Conservation (phyloP, 2,888 invertebrate species). For the Plebejus melissa region DNA sequence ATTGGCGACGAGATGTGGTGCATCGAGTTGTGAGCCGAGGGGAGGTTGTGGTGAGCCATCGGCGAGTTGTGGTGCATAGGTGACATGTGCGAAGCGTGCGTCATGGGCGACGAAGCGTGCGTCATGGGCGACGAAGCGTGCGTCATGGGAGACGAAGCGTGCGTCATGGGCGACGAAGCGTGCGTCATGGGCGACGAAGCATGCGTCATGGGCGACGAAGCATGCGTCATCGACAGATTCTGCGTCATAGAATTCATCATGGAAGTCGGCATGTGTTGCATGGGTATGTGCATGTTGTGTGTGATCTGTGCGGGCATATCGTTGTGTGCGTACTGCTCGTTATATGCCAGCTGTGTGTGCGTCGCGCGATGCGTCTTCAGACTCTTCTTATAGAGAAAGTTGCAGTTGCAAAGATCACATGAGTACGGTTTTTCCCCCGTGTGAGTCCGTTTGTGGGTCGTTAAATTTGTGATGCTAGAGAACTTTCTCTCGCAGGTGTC, state of each 20-base stretch:
- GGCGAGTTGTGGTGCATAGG: conserved; percentile 4
- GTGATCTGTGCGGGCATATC: background rate
- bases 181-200: conserved; percentile 12
- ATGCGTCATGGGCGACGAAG: background rate
- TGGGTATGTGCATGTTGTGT: background rate
- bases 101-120: background rate
- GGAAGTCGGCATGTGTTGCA: conserved; percentile 8
- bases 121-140: conserved; percentile 1
- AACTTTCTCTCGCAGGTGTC: conserved; percentile 21
- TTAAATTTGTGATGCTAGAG: conserved; percentile 11
- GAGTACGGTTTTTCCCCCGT: conserved; percentile 21
- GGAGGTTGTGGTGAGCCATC: conserved; percentile 1
- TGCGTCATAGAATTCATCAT: conserved; percentile 6
- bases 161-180: background rate
- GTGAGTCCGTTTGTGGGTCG: conserved; percentile 22
- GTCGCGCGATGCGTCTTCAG: conserved; percentile 23
- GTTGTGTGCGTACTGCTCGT: background rate
- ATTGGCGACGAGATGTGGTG: background rate
- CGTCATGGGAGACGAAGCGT: background rate
- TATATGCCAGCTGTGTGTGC: conserved; percentile 3
- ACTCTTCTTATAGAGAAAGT: conserved; percentile 24
- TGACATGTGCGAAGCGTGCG: background rate
- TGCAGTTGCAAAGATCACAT: conserved; percentile 24
- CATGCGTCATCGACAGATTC: background rate
- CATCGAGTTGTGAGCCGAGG: conserved; percentile 14